phyloP scores from a whole-genome alignment of 2,113 vertebrate species.

The Solenodon paradoxus region DNA sequence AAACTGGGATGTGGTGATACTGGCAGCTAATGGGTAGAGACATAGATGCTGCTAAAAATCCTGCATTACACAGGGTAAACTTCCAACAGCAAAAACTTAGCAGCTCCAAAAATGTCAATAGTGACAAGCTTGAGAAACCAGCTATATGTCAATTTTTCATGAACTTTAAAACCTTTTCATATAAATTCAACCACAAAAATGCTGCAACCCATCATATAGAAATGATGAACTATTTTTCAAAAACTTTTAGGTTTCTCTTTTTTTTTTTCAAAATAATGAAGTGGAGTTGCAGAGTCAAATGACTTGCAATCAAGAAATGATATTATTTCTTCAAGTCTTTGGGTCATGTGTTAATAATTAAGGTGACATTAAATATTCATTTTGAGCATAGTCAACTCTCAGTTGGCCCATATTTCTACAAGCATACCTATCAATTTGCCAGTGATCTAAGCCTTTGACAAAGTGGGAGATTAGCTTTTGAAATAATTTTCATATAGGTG shows the following conservation, averaged over 20 bases:
- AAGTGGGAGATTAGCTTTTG: background rate
- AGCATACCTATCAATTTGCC: background rate
- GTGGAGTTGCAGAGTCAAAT: background rate
- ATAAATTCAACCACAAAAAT: background rate
- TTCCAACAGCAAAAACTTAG: background rate
- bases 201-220: background rate
- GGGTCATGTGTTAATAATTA: background rate
- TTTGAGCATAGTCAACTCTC: background rate
- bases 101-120: background rate
- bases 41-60: background rate
- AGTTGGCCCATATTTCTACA: background rate
- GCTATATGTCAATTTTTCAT: background rate
- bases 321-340: background rate
- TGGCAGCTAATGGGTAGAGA: background rate
- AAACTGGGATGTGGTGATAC: background rate
- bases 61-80: background rate
- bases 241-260: background rate
- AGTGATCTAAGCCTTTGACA: background rate
- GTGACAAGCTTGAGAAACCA: background rate
- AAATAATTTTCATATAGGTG: background rate
- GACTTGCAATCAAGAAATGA: background rate
- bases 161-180: background rate
- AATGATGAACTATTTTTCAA: background rate
- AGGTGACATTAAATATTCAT: background rate
- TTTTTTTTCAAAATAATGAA: background rate